Percentiles rank a stretch among this genome's conserved stretches.
Evolutionary conservation across 2,888 invertebrate genomes (phyloP).

Genomic region (Troides oblongomaculatus): DNA sequence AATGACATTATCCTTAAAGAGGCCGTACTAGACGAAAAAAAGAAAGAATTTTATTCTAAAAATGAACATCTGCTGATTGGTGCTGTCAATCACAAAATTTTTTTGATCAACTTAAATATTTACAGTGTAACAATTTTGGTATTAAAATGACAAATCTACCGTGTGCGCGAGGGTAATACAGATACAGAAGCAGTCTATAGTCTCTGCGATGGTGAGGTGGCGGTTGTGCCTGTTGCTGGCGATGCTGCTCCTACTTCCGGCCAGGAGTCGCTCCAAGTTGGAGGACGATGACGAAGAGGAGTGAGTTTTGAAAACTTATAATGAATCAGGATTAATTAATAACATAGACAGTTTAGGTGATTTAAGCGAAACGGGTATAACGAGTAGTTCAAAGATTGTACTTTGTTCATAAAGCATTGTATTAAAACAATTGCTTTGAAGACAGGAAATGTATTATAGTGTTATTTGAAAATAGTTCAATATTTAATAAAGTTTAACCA

Average conservation of each 20-base stretch:
- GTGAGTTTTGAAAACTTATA: slow-evolving; percentile 44
- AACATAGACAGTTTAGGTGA: background rate
- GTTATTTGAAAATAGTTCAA: background rate
- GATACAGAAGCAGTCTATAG: slow-evolving; percentile 36
- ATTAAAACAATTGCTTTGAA: background rate
- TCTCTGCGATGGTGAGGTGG: slow-evolving; percentile 65
- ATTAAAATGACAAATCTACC: slow-evolving; percentile 68
- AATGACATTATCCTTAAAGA: slow-evolving; percentile 23
- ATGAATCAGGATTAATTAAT: background rate
- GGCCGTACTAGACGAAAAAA: slow-evolving; percentile 39
- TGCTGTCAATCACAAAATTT: slow-evolving; percentile 57
- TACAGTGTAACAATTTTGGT: slow-evolving; percentile 47
- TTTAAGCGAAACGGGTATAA: too few relatives aligned
- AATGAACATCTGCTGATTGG: slow-evolving; percentile 54
- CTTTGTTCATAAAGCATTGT: too few relatives aligned
- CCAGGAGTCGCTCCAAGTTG: slow-evolving; percentile 45
- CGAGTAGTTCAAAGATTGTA: too few relatives aligned
- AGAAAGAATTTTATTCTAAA: slow-evolving; percentile 61
- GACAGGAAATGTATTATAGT: background rate
- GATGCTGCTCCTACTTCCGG: slow-evolving; percentile 58
- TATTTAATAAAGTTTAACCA: background rate
- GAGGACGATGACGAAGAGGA: slow-evolving; percentile 60
- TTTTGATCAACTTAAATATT: slow-evolving; percentile 34
- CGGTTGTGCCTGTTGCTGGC: slow-evolving; percentile 59
- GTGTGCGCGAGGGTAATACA: slow-evolving; percentile 49